phyloP scores from a whole-genome alignment of 64 coral and sea anemone species.

The Platygyra sinensis region DNA sequence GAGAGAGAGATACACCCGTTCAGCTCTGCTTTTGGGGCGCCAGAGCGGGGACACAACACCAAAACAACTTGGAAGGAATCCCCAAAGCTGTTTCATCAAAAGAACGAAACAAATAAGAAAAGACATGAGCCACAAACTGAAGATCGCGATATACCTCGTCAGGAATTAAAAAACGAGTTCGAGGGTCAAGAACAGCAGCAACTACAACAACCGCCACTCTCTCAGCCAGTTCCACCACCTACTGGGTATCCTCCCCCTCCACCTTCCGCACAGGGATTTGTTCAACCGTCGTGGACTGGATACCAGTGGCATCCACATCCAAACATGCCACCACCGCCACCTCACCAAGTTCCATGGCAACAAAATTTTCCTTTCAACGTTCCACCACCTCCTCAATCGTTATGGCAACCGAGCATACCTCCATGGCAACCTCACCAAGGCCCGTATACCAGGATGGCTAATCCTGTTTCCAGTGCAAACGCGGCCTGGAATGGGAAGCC shows the following conservation, averaged over 20 bases:
- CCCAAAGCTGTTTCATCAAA: not conserved
- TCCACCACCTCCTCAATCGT: constrained; percentile 32
- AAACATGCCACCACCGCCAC: constrained; percentile 3
- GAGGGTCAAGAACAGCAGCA: not conserved
- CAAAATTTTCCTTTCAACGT: constrained; percentile 14
- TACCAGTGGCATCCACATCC: constrained; percentile 25
- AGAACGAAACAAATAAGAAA: not conserved
- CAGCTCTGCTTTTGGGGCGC: too few species aligned
- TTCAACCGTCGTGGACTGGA: constrained; percentile 31
- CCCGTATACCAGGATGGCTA: not conserved
- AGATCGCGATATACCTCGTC: not conserved
- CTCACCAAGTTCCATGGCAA: constrained; percentile 15
- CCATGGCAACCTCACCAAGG: constrained; percentile 34
- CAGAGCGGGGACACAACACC: not conserved
- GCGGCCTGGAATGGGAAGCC: not conserved
- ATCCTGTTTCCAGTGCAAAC: not conserved
- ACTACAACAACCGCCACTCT: not conserved
- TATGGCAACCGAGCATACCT: constrained; percentile 30
- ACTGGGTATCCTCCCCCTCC: not conserved
- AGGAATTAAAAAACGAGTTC: not conserved
- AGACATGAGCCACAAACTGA: not conserved
- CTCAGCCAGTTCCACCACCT: not conserved
- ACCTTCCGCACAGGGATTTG: constrained; percentile 25
- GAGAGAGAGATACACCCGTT: too few species aligned
- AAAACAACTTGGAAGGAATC: constrained; percentile 6